These are phyloP conservation scores for Belgica antarctica DNA, from an alignment of 2,888 invertebrate genomes.

Conservation along the genomic window DNA sequence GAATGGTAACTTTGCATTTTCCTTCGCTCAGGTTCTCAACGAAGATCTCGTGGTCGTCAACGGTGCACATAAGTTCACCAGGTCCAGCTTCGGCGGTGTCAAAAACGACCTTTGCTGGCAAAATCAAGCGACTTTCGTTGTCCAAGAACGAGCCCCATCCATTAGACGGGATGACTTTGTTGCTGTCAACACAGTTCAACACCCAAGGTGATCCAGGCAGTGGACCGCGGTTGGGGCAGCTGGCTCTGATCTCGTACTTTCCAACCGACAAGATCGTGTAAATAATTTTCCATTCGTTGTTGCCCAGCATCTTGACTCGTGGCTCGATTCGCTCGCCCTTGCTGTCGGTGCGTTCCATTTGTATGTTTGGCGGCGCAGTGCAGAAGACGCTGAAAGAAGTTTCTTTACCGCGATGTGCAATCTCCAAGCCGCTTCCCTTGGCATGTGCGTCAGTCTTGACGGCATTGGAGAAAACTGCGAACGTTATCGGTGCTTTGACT, in stretches of 20 bases:
- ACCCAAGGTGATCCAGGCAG: constrained; percentile 80
- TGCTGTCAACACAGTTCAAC: constrained; percentile 57
- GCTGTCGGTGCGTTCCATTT: constrained; percentile 57
- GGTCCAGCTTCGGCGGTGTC: constrained; percentile 89
- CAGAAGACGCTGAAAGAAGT: constrained; percentile 66
- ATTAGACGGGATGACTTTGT: constrained; percentile 62
- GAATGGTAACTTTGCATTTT: constrained; percentile 55
- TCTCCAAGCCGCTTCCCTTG: constrained; percentile 66
- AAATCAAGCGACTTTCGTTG: constrained; percentile 67
- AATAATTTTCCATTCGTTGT: constrained; percentile 82
- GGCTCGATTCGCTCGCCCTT: constrained; percentile 55
- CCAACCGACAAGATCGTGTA: constrained; percentile 92
- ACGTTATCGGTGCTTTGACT: constrained; percentile 58
- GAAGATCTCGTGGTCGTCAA: constrained; percentile 62
- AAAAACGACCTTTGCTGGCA: constrained; percentile 78
- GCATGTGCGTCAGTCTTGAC: constrained; percentile 59
- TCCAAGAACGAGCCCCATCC: constrained; percentile 85
- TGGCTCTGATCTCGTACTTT: constrained; percentile 82
- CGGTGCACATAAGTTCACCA: constrained; percentile 68
- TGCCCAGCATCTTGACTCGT: constrained; percentile 58
- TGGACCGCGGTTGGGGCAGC: constrained; percentile 61
- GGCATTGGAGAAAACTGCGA: constrained; percentile 60
- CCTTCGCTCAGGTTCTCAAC: constrained; percentile 53
- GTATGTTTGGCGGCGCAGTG: constrained; percentile 61
- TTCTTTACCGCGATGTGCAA: constrained; percentile 69